Evolutionary conservation across 2,888 invertebrate genomes (phyloP).

Genomic region (Campoplex nolae): DNA sequence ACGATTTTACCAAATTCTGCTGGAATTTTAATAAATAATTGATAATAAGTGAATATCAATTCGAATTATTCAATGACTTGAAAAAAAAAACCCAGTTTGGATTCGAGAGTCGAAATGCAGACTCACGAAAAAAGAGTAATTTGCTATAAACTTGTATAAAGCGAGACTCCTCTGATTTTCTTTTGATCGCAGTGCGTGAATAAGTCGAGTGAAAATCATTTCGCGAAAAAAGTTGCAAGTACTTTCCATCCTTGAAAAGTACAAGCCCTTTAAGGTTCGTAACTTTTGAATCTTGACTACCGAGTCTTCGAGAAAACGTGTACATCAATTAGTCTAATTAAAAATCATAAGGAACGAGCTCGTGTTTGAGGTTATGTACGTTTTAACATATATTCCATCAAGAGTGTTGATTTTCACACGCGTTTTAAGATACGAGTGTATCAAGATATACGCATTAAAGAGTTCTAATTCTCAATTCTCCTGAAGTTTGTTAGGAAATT

Average conservation of each 20-base stretch:
- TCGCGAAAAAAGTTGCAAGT: conserved; percentile 48
- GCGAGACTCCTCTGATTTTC: not conserved
- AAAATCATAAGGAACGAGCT: conserved; percentile 22
- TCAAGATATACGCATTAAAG: not conserved
- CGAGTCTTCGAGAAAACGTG: conserved; percentile 1
- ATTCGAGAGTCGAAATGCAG: not conserved
- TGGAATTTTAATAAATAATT: no score
- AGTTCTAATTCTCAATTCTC: conserved; percentile 12
- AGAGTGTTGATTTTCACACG: conserved; percentile 46
- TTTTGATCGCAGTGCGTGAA: conserved; percentile 3
- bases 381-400: conserved; percentile 22
- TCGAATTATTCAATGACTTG: not conserved
- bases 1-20: no score
- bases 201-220: conserved; percentile 16
- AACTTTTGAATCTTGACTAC: conserved; percentile 21
- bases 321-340: conserved; percentile 36
- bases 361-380: not conserved
- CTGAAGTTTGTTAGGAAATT: not conserved
- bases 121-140: not conserved
- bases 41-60: not conserved
- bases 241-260: conserved; percentile 6
- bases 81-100: not conserved
- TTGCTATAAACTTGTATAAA: not conserved
- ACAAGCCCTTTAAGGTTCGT: conserved; percentile 53
- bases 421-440: conserved; percentile 19